Conservation (phyloP, 2,113 vertebrate genomes). For the Equus quagga region DNA sequence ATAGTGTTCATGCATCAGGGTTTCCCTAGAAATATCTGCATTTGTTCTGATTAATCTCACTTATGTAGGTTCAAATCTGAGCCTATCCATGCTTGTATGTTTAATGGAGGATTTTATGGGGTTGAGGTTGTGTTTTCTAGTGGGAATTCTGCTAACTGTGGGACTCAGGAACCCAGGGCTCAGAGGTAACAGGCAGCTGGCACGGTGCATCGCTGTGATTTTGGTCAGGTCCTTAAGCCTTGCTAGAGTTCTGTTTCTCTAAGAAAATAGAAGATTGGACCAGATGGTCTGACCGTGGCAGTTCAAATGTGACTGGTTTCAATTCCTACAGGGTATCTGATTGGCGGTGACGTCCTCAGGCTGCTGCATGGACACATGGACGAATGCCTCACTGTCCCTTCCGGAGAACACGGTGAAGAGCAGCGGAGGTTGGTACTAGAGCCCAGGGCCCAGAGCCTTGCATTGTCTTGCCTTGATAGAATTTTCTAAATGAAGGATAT, state of each 20-base stretch:
- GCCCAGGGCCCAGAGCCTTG: fast-evolving
- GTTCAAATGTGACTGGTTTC: not conserved
- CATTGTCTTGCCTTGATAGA: not conserved
- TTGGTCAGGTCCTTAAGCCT: not conserved
- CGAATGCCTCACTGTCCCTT: slow-evolving; percentile 97
- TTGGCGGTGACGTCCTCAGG: slow-evolving; percentile 96
- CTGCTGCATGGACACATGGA: slow-evolving; percentile 98
- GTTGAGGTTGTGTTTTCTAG: not conserved
- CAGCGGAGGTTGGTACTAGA: slow-evolving; percentile 92
- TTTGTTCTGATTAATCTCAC: not conserved
- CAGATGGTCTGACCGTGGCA: not conserved
- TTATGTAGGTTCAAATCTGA: not conserved
- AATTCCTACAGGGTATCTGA: slow-evolving; percentile 92
- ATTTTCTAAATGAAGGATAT: not conserved
- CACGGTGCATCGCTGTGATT: not conserved
- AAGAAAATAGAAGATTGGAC: not conserved
- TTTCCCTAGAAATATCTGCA: fast-evolving
- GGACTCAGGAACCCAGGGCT: not conserved
- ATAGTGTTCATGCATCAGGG: not conserved
- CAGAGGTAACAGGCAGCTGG: no score
- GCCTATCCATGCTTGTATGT: not conserved
- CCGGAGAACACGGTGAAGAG: slow-evolving; percentile 95
- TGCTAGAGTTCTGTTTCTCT: not conserved
- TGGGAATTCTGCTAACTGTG: not conserved
- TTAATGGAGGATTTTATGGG: not conserved